Conservation (phyloP, 2,797 vertebrate genomes). For the Gymnoscopelus braueri region DNA sequence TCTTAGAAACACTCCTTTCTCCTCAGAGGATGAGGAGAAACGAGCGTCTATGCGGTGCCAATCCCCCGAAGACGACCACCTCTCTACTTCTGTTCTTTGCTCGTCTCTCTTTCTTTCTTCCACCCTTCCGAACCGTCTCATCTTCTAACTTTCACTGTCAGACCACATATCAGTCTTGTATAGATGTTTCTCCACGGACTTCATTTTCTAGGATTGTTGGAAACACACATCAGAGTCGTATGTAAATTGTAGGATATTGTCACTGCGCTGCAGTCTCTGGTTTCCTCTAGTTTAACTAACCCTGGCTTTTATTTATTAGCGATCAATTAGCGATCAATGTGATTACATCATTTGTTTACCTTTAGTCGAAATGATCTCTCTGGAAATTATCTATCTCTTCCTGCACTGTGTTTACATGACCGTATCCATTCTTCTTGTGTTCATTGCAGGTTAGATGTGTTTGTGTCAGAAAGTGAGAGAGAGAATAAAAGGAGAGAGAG, state of each 20-base stretch:
- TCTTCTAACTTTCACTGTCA: conserved; percentile 62
- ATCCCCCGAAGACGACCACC: conserved; percentile 60
- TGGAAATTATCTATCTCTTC: neutral
- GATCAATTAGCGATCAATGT: no score
- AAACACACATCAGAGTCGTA: no score
- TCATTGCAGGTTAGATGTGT: neutral
- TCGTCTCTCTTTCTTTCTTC: conserved; percentile 15
- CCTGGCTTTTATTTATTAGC: no score
- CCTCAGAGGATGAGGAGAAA: conserved; percentile 50
- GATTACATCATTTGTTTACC: no score
- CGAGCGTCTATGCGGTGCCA: conserved; percentile 62
- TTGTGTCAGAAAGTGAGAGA: conserved; percentile 9
- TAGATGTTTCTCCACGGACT: neutral
- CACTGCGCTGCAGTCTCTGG: neutral
- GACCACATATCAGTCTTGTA: neutral
- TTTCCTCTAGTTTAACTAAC: neutral
- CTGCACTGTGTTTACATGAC: neutral
- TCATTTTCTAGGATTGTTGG: conserved; percentile 22
- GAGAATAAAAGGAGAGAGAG: conserved; percentile 13
- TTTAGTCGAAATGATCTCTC: neutral
- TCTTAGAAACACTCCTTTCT: neutral
- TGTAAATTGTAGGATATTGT: conserved; percentile 1
- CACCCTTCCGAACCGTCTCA: conserved; percentile 27
- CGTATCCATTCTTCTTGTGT: neutral
- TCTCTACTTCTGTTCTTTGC: conserved; percentile 45